Percentiles rank a stretch among this genome's conserved stretches.
These are phyloP conservation scores for Coilia nasus DNA, from an alignment of 2,797 vertebrate genomes.

Conservation along the genomic window DNA sequence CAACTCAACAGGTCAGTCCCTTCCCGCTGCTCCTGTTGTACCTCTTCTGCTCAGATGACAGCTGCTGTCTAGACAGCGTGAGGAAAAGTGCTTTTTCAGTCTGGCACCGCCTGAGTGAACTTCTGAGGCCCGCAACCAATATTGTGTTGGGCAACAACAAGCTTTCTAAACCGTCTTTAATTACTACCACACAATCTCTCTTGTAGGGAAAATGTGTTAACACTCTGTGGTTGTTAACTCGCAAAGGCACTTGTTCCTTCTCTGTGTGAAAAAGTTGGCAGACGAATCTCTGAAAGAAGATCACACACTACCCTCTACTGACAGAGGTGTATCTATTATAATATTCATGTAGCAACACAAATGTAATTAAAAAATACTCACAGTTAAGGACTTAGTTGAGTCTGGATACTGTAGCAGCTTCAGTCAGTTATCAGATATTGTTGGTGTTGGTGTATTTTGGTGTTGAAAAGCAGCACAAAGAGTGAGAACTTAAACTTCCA, in stretches of 20 bases:
- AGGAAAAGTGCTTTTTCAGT: neutral
- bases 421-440: no score
- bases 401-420: no score
- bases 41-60: neutral
- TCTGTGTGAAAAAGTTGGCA: neutral
- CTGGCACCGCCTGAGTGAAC: neutral
- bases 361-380: neutral
- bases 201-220: no score
- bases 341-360: neutral
- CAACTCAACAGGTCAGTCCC: neutral
- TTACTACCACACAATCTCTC: neutral
- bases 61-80: conserved; percentile 5
- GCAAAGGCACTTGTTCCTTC: neutral
- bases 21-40: neutral
- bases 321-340: neutral
- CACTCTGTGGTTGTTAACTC: neutral
- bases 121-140: neutral
- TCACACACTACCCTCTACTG: neutral
- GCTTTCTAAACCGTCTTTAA: neutral
- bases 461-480: neutral
- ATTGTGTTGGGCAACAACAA: neutral
- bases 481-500: neutral
- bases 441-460: no score
- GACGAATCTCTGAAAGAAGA: neutral
- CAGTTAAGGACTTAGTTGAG: neutral